These are phyloP conservation scores for Aramus guarauna DNA, from an alignment of 2,113 vertebrate genomes.

Conservation along the genomic window DNA sequence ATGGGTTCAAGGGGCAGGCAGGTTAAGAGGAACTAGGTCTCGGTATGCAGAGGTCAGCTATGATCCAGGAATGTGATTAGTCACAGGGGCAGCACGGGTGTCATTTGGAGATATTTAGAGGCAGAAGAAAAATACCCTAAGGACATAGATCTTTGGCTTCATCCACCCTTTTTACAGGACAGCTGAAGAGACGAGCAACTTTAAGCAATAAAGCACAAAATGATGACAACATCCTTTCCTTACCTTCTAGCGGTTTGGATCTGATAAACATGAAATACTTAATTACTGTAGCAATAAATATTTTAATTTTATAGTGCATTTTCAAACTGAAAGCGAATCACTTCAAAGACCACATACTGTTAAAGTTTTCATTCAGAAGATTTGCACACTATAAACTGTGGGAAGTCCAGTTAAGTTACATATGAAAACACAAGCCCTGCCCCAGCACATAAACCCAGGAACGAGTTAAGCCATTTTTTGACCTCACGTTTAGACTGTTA, in stretches of 20 bases:
- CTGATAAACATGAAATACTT: background rate
- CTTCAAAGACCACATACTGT: background rate
- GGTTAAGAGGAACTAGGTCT: constrained; percentile 6
- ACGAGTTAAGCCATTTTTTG: background rate
- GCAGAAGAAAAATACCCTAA: constrained; percentile 3
- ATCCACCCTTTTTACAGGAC: background rate
- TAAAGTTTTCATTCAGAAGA: background rate
- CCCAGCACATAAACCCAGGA: background rate
- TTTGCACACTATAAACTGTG: background rate
- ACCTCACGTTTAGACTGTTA: constrained; percentile 23
- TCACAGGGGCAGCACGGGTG: constrained; percentile 35
- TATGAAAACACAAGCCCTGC: background rate
- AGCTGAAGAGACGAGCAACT: background rate
- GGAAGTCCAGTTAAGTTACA: background rate
- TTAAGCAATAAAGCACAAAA: background rate
- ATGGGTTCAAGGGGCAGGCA: constrained; percentile 23
- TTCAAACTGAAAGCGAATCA: background rate
- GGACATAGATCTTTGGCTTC: constrained; percentile 13
- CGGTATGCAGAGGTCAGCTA: constrained; percentile 47
- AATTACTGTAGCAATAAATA: background rate
- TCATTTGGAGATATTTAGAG: background rate
- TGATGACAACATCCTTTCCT: background rate
- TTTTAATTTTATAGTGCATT: background rate
- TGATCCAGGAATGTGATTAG: constrained; percentile 38
- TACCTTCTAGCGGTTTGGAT: background rate